These are phyloP conservation scores for Myotis vivesi DNA, from an alignment of 2,797 vertebrate genomes.

Conservation along the genomic window DNA sequence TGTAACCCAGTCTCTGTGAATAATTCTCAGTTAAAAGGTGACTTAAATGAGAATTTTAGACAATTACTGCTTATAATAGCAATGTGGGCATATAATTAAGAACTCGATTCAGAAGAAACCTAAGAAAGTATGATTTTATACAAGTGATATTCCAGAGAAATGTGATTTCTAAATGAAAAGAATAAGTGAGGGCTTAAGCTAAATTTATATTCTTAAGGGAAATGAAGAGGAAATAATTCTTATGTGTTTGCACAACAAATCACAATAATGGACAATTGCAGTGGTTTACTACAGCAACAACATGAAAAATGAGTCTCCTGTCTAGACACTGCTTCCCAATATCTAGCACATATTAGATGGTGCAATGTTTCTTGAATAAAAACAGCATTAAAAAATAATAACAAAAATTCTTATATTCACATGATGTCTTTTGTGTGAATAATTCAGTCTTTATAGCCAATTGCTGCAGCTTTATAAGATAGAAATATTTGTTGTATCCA, in stretches of 20 bases:
- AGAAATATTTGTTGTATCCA: neutral
- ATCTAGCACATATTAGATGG: neutral
- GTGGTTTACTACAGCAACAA: neutral
- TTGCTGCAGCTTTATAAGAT: neutral
- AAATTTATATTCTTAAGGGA: neutral
- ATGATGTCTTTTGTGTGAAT: neutral
- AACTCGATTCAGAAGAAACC: neutral
- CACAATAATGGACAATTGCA: neutral
- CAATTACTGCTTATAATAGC: neutral
- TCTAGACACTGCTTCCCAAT: neutral
- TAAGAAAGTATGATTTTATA: neutral
- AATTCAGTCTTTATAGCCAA: neutral
- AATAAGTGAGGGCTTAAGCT: neutral
- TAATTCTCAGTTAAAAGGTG: neutral
- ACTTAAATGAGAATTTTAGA: constrained; percentile 38
- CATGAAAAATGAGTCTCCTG: neutral
- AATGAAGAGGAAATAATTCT: neutral
- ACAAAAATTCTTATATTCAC: neutral
- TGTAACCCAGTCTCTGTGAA: neutral
- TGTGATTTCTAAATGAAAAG: constrained; percentile 20
- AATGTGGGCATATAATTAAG: neutral
- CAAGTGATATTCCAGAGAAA: neutral
- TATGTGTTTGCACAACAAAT: neutral
- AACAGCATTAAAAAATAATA: neutral
- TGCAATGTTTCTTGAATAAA: neutral